Evolutionary conservation across 2,797 vertebrate species (phyloP), one percentile per base, ranked within the genome.

Genomic region (Catostomus latipinnis): DNA sequence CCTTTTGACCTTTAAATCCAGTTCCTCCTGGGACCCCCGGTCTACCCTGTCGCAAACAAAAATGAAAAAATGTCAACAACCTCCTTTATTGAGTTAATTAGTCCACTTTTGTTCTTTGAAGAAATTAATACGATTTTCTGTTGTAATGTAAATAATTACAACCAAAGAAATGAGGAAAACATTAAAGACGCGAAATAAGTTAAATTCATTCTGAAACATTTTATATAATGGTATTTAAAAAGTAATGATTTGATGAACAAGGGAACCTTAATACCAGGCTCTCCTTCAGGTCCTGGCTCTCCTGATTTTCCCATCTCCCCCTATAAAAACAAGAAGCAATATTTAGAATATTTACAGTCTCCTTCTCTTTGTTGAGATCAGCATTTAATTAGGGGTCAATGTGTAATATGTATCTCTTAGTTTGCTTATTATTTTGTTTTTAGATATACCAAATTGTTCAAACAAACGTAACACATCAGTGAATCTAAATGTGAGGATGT

Each of bases 251-350:
- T 82, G 71, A 89, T 86, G 78, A 87, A 91, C 69, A 89, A 88
- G 91, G 81, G 90, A 94, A 94, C 94, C 94, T 95, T 94, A 90
- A 94, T 93, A 94, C 94, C 93, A 83, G 92, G 91, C 81, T 92
- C 90, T 93, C 93, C 94, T 88, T 92, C 91, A 84, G 71, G 84
- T 85, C 94, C 94, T 77, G 22, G 76, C 14, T 90, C 88, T 90
- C 94, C 93, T 34, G 90, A 86, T 83, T 88, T 92, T 43, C 93
- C 94, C 88, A 92, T 93, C 69, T 89, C 88, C 60, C 94, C 93
- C 94, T 95, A 80, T 53, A 34, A 76, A 84, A 8, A 16, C 76
- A 6, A 83, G 78, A 72, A 34, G 34, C 34, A 34, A 4, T 34
- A 2, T 34, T 34, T 34, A 34, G 34, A 4, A 3, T 34, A 34